Evolutionary conservation across 2,888 invertebrate genomes (phyloP).

Genomic region (Eremobia ochroleuca): DNA sequence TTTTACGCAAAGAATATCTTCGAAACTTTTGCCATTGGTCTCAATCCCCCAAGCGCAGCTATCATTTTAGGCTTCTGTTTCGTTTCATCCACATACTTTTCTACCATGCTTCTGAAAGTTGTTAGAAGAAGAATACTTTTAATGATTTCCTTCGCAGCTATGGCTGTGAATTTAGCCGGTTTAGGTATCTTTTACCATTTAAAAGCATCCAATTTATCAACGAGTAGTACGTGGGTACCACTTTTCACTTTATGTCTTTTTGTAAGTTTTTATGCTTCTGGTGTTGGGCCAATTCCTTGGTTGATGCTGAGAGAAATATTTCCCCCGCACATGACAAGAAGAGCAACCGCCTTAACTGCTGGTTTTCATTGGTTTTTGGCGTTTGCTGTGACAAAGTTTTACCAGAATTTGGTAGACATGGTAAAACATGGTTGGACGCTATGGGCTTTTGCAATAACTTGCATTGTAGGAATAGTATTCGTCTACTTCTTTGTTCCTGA

Average conservation of each 20-base stretch:
- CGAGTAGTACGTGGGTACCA: slow-evolving; percentile 89
- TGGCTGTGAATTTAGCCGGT: slow-evolving; percentile 89
- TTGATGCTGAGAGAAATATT: slow-evolving; percentile 93
- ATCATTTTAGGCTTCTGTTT: slow-evolving; percentile 92
- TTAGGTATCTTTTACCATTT: slow-evolving; percentile 89
- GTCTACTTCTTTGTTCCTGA: slow-evolving; percentile 93
- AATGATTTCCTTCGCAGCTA: slow-evolving; percentile 90
- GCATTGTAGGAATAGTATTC: slow-evolving; percentile 91
- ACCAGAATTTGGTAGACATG: slow-evolving; percentile 90
- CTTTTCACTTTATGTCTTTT: slow-evolving; percentile 90
- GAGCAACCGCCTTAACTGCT: slow-evolving; percentile 93
- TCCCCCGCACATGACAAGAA: slow-evolving; percentile 91
- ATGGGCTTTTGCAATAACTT: slow-evolving; percentile 92
- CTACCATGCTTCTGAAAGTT: slow-evolving; percentile 91
- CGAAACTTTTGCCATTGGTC: slow-evolving; percentile 83
- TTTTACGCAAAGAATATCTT: slow-evolving; percentile 92
- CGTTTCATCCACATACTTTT: slow-evolving; percentile 90
- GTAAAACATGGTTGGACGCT: slow-evolving; percentile 92
- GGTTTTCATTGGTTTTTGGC: slow-evolving; percentile 93
- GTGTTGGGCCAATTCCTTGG: slow-evolving; percentile 94
- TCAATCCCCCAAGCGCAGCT: slow-evolving; percentile 84
- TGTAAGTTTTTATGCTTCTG: slow-evolving; percentile 92
- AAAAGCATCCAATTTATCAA: slow-evolving; percentile 73
- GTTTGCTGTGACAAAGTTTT: slow-evolving; percentile 92
- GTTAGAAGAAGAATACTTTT: slow-evolving; percentile 92